These are phyloP conservation scores for Hirtodrosophila confusa DNA, from an alignment of 2,888 invertebrate genomes.

Conservation along the genomic window DNA sequence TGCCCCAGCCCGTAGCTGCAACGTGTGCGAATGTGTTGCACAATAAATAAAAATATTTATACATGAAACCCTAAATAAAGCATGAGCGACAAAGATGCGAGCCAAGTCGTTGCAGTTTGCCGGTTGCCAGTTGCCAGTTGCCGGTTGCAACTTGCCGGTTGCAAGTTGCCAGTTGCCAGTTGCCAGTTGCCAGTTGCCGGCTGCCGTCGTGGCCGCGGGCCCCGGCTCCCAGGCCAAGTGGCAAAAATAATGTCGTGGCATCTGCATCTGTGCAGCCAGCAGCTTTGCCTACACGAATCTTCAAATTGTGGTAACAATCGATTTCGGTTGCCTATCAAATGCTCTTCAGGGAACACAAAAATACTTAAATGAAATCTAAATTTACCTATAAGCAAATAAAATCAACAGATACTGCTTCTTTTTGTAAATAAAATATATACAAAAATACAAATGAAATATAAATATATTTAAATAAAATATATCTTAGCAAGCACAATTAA, in stretches of 20 bases:
- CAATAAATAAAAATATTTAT: constrained; percentile 80
- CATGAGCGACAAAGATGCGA: constrained; percentile 80
- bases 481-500: too few relatives aligned
- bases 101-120: constrained; percentile 52
- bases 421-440: too few relatives aligned
- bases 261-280: constrained; percentile 73
- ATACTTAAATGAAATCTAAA: too few relatives aligned
- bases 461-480: too few relatives aligned
- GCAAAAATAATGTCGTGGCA: constrained; percentile 79
- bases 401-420: too few relatives aligned
- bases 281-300: constrained; percentile 73
- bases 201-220: constrained; percentile 42
- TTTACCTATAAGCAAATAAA: too few relatives aligned
- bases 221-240: constrained; percentile 70
- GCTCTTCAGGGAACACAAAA: constrained; percentile 8
- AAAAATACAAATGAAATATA: too few relatives aligned
- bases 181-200: constrained; percentile 24
- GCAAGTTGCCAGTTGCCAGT: constrained; percentile 27
- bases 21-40: constrained; percentile 80
- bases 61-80: constrained; percentile 80
- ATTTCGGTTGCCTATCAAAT: constrained; percentile 15
- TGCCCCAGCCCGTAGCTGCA: constrained; percentile 43
- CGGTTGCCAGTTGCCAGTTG: constrained; percentile 13
- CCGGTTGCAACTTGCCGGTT: constrained; percentile 5
- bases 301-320: constrained; percentile 51